Conservation (phyloP, 2,888 invertebrate species). For the Leptinotarsa juncta region DNA sequence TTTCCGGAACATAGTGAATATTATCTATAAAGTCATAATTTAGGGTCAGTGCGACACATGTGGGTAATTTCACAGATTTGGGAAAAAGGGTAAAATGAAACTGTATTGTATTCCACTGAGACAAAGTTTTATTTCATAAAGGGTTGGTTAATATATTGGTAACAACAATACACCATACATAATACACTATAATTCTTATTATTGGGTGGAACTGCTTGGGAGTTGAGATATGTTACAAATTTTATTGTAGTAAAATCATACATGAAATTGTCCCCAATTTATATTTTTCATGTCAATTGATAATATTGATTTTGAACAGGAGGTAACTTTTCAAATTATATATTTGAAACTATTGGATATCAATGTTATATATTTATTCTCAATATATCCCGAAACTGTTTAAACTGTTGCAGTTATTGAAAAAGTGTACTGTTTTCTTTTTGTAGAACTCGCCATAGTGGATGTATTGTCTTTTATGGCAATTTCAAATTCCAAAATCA, state of each 20-base stretch:
- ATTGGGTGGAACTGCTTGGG: constrained; percentile 47
- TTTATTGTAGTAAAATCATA: background rate
- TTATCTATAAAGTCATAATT: constrained; percentile 55
- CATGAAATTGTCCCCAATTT: constrained; percentile 2
- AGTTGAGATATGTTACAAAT: constrained; percentile 43
- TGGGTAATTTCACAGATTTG: constrained; percentile 57
- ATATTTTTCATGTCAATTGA: background rate
- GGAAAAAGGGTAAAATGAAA: constrained; percentile 55
- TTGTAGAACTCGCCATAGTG: too few relatives aligned
- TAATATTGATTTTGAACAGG: too few relatives aligned
- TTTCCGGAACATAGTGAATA: constrained; percentile 39
- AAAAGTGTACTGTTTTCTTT: too few relatives aligned
- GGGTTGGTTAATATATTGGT: constrained; percentile 48
- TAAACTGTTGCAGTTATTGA: too few relatives aligned
- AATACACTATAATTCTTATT: constrained; percentile 46
- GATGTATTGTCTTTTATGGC: too few relatives aligned
- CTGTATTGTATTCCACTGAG: constrained; percentile 54
- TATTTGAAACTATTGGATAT: too few relatives aligned
- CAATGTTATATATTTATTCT: too few relatives aligned
- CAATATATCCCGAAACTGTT: too few relatives aligned
- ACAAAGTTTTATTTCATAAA: constrained; percentile 54
- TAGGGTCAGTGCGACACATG: constrained; percentile 55
- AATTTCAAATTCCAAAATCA: too few relatives aligned
- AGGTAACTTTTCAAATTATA: too few relatives aligned
- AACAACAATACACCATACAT: constrained; percentile 48